These are phyloP conservation scores for Hemistola chrysoprasaria DNA, from an alignment of 2,888 invertebrate species.

Conservation along the genomic window DNA sequence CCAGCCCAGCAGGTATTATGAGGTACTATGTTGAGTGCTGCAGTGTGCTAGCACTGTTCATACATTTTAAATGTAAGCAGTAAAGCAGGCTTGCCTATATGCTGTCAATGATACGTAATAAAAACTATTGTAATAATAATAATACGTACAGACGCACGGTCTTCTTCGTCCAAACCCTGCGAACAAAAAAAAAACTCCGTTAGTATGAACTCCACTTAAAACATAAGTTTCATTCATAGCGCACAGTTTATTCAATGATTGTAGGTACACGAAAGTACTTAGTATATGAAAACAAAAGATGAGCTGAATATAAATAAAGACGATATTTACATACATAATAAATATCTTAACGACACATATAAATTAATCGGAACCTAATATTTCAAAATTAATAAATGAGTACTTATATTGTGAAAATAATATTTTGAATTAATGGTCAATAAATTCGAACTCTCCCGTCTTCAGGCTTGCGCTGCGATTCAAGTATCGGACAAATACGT, in stretches of 20 bases:
- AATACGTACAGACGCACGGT: constrained; percentile 88
- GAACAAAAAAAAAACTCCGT: constrained; percentile 59
- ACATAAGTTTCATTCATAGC: constrained; percentile 3
- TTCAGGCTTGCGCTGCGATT: constrained; percentile 78
- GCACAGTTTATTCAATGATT: constrained; percentile 45
- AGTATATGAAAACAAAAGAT: constrained; percentile 70
- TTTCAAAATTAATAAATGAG: constrained; percentile 83
- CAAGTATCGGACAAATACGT: constrained; percentile 32
- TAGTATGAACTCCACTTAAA: constrained; percentile 16
- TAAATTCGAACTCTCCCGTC: constrained; percentile 82
- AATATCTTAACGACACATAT: constrained; percentile 82
- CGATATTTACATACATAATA: constrained; percentile 81
- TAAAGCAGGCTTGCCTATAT: no score
- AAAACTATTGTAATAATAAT: neutral
- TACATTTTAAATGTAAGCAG: no score
- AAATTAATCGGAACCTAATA: constrained; percentile 83
- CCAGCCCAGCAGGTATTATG: no score
- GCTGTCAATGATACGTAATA: neutral
- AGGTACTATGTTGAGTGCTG: no score
- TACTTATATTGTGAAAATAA: constrained; percentile 83
- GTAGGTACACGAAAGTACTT: constrained; percentile 49
- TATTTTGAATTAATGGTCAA: constrained; percentile 83
- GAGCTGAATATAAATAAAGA: constrained; percentile 73
- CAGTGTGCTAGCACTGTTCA: no score
- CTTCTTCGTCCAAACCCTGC: constrained; percentile 88